phyloP scores from a whole-genome alignment of 2,797 vertebrate species.

The Acipenser oxyrinchus region DNA sequence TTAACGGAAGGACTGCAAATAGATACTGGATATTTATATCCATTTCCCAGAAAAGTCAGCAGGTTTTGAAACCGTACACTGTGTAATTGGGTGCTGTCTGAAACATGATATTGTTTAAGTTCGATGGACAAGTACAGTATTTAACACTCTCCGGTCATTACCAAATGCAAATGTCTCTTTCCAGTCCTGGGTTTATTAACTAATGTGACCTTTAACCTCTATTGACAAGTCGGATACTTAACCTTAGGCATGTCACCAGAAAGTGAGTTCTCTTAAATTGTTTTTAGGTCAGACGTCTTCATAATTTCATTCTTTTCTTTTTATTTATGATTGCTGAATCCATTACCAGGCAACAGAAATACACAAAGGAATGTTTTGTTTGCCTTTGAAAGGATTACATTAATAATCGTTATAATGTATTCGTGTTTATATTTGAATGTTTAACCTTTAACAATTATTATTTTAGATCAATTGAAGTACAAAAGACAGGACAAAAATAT shows the following conservation, averaged over 20 bases:
- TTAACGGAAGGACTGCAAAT: too few relatives aligned
- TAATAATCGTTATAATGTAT: too few relatives aligned
- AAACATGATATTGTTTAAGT: constrained; percentile 40
- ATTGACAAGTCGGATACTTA: constrained; percentile 21
- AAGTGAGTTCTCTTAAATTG: neutral
- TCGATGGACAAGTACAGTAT: constrained; percentile 20
- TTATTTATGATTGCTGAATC: too few relatives aligned
- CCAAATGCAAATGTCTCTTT: constrained; percentile 14
- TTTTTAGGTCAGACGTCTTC: neutral
- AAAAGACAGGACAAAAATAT: too few relatives aligned
- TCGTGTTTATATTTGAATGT: too few relatives aligned
- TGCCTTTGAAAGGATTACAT: too few relatives aligned
- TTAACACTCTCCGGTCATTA: neutral
- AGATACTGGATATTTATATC: constrained; percentile 25
- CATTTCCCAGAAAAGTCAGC: constrained; percentile 47
- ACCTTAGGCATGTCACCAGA: constrained; percentile 12
- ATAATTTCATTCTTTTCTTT: neutral
- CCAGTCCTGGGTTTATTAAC: constrained; percentile 14
- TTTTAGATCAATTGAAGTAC: too few relatives aligned
- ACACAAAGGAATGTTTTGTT: too few relatives aligned
- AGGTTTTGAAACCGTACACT: constrained; percentile 36
- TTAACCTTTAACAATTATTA: too few relatives aligned
- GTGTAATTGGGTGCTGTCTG: constrained; percentile 40
- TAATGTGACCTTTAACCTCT: constrained; percentile 14
- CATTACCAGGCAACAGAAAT: too few relatives aligned